Evolutionary conservation across 2,888 invertebrate genomes (phyloP).

Genomic region (Cerceris rybyensis): DNA sequence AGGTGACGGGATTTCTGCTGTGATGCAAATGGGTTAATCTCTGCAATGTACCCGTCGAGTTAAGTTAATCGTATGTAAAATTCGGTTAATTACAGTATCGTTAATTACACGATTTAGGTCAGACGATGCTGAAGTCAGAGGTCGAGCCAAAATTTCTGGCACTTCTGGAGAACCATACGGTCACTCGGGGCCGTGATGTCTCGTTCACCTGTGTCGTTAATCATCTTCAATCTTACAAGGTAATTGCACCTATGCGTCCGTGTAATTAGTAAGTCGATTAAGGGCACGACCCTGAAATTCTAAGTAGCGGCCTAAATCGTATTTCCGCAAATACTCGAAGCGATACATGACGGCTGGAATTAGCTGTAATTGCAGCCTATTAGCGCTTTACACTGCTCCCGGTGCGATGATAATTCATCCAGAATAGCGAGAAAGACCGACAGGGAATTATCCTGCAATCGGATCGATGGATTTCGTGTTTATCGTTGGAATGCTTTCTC

Average conservation of each 20-base stretch:
- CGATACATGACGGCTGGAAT: conserved; percentile 13
- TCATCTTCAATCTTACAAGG: conserved; percentile 93
- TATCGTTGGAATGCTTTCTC: no score
- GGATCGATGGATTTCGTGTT: no score
- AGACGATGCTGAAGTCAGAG: conserved; percentile 85
- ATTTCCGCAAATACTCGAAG: conserved; percentile 41
- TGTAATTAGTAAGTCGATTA: conserved; percentile 66
- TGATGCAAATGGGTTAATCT: not conserved
- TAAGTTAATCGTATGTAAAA: conserved; percentile 48
- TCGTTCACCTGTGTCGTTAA: conserved; percentile 95
- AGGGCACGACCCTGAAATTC: conserved; percentile 51
- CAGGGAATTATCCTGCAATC: not conserved
- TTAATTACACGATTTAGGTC: conserved; percentile 83
- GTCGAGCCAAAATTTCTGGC: conserved; percentile 91
- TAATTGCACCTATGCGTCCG: conserved; percentile 78
- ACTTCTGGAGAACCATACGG: conserved; percentile 92
- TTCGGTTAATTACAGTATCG: conserved; percentile 53
- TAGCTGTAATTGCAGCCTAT: conserved; percentile 27
- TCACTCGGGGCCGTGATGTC: conserved; percentile 93
- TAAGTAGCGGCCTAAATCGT: conserved; percentile 46
- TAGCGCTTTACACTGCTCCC: not conserved
- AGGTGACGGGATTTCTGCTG: no score
- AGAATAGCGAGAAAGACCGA: not conserved
- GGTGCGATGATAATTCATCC: not conserved
- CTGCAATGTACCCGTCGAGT: not conserved